Conservation (phyloP, 1,140 invertebrate genomes). For the Ooceraea biroi region DNA sequence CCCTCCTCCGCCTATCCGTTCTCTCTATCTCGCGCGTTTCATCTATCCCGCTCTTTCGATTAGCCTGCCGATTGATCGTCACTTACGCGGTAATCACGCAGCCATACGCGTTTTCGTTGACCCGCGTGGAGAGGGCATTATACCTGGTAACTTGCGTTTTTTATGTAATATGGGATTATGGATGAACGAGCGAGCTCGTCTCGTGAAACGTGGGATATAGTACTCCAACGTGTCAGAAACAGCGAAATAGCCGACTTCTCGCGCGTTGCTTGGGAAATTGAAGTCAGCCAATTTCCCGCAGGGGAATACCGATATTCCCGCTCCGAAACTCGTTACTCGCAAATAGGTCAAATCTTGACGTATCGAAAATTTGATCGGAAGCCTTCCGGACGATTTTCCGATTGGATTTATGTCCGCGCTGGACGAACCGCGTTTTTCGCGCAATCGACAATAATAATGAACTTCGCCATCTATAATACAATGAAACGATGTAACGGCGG, state of each 20-base stretch:
- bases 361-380: slow-evolving; percentile 3
- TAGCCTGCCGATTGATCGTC: slow-evolving; percentile 47
- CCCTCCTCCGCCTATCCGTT: not conserved
- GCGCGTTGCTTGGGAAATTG: slow-evolving; percentile 40
- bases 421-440: not conserved
- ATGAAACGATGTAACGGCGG: too few relatives aligned
- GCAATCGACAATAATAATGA: too few relatives aligned
- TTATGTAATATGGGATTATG: slow-evolving; percentile 49
- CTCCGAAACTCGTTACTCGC: slow-evolving; percentile 23
- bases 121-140: slow-evolving; percentile 14
- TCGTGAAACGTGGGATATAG: slow-evolving; percentile 34
- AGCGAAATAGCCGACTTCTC: slow-evolving; percentile 33
- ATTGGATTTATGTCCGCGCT: not conserved
- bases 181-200: slow-evolving; percentile 25
- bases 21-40: slow-evolving; percentile 3
- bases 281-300: slow-evolving; percentile 32
- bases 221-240: slow-evolving; percentile 44
- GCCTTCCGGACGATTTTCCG: not conserved
- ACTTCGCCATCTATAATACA: too few relatives aligned
- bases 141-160: slow-evolving; percentile 30
- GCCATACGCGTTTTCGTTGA: slow-evolving; percentile 42
- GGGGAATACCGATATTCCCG: slow-evolving; percentile 10
- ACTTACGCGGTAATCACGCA: slow-evolving; percentile 30
- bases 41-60: slow-evolving; percentile 38
- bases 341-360: not conserved